These are phyloP conservation scores for Syrista parreyssii DNA, from an alignment of 2,888 invertebrate species.

Conservation along the genomic window DNA sequence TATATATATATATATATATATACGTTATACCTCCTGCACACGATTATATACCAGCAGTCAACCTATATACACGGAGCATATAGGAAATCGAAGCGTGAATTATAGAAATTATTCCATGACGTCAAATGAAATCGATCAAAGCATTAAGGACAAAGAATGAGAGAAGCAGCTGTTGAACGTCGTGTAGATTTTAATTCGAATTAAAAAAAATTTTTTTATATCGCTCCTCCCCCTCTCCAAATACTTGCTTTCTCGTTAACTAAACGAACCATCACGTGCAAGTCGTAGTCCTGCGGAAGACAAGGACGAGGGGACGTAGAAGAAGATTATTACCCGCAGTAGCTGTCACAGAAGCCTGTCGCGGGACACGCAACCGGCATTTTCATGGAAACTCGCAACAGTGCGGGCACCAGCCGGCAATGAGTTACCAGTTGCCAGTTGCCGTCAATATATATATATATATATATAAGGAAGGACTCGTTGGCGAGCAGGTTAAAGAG, in stretches of 20 bases:
- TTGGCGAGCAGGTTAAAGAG: conserved; percentile 39
- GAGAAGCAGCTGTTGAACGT: neutral
- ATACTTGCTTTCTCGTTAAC: neutral
- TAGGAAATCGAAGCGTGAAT: neutral
- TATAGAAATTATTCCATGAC: neutral
- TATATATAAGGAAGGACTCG: conserved; percentile 13
- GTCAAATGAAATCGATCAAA: neutral
- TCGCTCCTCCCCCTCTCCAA: neutral
- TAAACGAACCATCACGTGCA: neutral
- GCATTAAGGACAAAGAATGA: neutral
- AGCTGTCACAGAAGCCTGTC: conserved; percentile 36
- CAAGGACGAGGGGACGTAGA: conserved; percentile 32
- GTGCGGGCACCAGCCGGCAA: neutral
- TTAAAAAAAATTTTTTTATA: neutral
- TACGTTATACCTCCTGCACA: neutral
- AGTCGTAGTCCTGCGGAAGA: conserved; percentile 5
- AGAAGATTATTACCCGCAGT: conserved; percentile 47
- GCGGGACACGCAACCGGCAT: conserved; percentile 48
- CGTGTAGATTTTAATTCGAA: neutral
- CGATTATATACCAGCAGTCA: neutral
- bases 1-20: no score
- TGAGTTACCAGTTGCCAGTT: neutral
- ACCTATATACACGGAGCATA: neutral
- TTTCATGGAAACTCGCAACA: conserved; percentile 38
- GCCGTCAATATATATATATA: neutral